These are phyloP conservation scores for Malurus leucopterus DNA, from an alignment of 2,797 vertebrate genomes.

Conservation along the genomic window DNA sequence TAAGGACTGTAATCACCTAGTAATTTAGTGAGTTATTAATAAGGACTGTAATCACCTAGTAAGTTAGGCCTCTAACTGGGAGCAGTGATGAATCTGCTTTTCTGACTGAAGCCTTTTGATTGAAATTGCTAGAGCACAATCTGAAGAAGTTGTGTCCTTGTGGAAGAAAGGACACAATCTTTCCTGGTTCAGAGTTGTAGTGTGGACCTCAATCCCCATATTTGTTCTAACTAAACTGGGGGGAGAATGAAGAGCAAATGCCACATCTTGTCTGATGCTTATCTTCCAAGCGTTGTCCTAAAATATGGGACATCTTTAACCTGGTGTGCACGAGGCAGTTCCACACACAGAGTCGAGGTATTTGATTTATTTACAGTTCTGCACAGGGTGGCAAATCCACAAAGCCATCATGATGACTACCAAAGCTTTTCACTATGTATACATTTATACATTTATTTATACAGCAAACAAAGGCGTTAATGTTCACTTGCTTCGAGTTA, in stretches of 20 bases:
- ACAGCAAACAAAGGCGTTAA: not conserved
- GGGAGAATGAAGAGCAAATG: not conserved
- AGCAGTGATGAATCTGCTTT: not conserved
- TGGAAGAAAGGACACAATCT: not conserved
- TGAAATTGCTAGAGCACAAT: not conserved
- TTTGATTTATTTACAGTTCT: not conserved
- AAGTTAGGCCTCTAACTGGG: not conserved
- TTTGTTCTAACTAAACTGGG: not conserved
- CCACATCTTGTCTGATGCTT: not conserved
- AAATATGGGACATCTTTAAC: not conserved
- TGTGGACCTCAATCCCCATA: not conserved
- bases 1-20: too few relatives aligned
- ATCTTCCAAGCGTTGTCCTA: not conserved
- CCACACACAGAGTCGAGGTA: not conserved
- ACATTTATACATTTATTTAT: not conserved
- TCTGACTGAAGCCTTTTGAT: not conserved
- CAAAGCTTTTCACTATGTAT: not conserved
- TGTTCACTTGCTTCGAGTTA: not conserved
- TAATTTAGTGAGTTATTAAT: not conserved
- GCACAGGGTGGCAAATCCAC: not conserved
- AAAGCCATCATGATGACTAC: not conserved
- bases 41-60: not conserved
- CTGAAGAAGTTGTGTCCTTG: not conserved
- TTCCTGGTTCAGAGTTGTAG: not conserved
- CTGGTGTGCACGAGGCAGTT: accelerated